Base-by-base conservation (phyloP, 2,888 invertebrate genomes). In the Sinohyriopsis cumingii region DNA sequence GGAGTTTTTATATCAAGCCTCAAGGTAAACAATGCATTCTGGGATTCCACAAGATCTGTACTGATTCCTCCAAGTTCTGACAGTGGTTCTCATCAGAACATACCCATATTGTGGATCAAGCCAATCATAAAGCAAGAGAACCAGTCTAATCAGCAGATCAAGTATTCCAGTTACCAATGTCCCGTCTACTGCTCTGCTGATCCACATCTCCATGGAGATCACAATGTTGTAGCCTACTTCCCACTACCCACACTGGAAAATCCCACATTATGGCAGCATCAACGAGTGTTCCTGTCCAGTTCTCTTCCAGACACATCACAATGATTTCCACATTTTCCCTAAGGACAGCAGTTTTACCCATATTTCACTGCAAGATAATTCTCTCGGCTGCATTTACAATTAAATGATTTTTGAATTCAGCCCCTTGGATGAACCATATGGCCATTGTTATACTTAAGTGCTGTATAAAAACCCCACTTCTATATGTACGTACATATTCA, bases 61-160 rank as follows among this genome's bases (percentile, higher is more conserved):
- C 73, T 88, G 20, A 82, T 79, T 69, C 80, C 80, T 59, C 76
- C 75, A 19, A 72, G 75, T 25, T 71, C 81, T 0, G 83, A 84
- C 66, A 71, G 75, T 24, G 62, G 65, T 9, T 70, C 66, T 7
- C 28, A 64, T 15, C 80, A 83, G 63, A 74, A 74, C 12, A 78
- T 88, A 75, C 87, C 88, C 15, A 67, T 82, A 7, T 69, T 88
- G 59, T 87, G 86, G 86, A 70, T 87, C 19, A 84, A 83, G 73
- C 87, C 87, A 9, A 66, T 78, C 6, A 80, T 81, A 61, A 73
- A 65, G 60, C 67, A 67, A 55, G 67, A 72, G 19, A 55, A 71
- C 45, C 69, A 72, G 56, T 63, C 66, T 22, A 57, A 71, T 25
- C 55, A 65, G 18, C 56, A 68, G 20, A 25, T 74, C 55, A 77